Conservation (phyloP, 2,888 invertebrate genomes). For the Sesamia inferens region DNA sequence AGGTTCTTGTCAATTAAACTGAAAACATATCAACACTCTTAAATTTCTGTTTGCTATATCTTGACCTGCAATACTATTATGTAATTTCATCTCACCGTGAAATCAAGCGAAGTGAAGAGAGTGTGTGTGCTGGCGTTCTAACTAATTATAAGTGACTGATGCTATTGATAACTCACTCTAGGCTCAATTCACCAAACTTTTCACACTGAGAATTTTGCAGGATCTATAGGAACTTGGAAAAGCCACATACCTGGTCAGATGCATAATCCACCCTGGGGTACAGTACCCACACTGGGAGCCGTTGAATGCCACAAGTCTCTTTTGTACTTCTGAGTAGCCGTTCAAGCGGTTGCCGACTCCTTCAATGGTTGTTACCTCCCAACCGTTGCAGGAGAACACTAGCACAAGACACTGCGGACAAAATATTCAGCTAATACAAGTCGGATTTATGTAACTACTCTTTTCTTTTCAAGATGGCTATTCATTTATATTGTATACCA, state of each 20-base stretch:
- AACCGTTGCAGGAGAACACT: constrained; percentile 91
- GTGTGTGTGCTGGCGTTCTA: no score
- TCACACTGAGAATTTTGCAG: no score
- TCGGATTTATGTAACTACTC: neutral
- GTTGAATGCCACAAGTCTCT: constrained; percentile 90
- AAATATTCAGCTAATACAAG: neutral
- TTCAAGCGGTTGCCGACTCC: constrained; percentile 90
- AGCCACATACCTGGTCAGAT: constrained; percentile 90
- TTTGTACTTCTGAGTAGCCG: constrained; percentile 92
- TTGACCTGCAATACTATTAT: neutral
- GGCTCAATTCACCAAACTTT: no score
- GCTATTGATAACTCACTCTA: no score
- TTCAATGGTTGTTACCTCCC: constrained; percentile 93
- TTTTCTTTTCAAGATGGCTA: neutral
- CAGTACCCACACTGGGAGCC: constrained; percentile 94
- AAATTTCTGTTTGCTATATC: neutral
- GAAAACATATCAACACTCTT: constrained; percentile 39
- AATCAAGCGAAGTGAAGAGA: no score
- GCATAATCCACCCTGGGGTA: constrained; percentile 94
- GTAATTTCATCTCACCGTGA: no score
- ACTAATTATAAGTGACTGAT: no score
- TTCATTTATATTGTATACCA: neutral
- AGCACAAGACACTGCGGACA: constrained; percentile 84
- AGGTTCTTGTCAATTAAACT: constrained; percentile 88
- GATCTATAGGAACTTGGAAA: no score